phyloP scores from a whole-genome alignment of 1,140 invertebrate species.

The Leptinotarsa texana region DNA sequence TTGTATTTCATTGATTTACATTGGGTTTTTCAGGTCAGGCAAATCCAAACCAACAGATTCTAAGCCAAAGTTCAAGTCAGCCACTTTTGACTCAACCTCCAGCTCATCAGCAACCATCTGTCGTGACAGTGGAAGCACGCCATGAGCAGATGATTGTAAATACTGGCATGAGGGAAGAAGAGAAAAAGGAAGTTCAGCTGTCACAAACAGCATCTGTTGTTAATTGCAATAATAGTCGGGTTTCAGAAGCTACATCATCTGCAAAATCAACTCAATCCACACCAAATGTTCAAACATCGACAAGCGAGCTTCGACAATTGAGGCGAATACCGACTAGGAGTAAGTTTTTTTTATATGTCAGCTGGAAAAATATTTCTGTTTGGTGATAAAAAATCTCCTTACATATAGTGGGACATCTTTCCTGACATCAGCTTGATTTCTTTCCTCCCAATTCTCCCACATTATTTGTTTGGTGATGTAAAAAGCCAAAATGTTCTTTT shows the following conservation, averaged over 20 bases:
- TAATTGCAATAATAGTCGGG: conserved; percentile 17
- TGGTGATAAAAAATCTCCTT: too few relatives aligned
- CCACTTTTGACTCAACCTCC: conserved; percentile 36
- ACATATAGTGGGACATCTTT: too few relatives aligned
- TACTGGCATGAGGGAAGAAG: conserved; percentile 54
- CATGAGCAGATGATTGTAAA: conserved; percentile 47
- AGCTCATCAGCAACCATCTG: background rate
- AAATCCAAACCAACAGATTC: background rate
- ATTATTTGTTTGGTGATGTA: too few relatives aligned
- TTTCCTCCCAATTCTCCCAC: too few relatives aligned
- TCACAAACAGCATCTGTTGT: conserved; percentile 14
- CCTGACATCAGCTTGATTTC: too few relatives aligned
- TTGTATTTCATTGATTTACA: background rate
- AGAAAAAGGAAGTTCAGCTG: background rate
- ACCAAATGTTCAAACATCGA: conserved; percentile 1
- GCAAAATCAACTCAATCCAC: background rate
- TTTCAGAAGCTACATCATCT: background rate
- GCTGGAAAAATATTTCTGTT: background rate
- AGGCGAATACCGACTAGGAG: conserved; percentile 18
- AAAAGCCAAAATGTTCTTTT: too few relatives aligned
- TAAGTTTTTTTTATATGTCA: background rate
- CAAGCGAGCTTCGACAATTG: conserved; percentile 27
- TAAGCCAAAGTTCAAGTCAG: background rate
- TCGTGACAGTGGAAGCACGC: background rate
- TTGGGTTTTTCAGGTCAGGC: background rate